Base-by-base conservation (phyloP, 2,113 vertebrate species). In the Sinocyclocheilus maitianheensis region DNA sequence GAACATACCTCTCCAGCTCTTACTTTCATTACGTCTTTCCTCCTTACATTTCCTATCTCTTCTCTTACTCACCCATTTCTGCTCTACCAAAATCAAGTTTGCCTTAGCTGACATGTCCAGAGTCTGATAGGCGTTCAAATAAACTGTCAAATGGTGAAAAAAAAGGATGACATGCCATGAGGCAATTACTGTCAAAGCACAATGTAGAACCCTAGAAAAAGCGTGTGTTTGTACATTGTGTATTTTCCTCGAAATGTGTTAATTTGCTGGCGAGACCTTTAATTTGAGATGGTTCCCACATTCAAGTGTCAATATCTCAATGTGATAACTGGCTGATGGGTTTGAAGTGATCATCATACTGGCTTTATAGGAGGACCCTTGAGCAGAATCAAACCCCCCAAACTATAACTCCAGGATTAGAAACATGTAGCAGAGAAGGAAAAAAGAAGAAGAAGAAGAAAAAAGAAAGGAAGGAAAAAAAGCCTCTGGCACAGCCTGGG, bases 151-250 rank as follows among this genome's bases (percentile, higher is more conserved):
- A 85, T 67, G 11, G 46, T 48, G 74, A 34, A 22, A 46, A 12
- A 65, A 89, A 88, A 77, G 48, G 71, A 80, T 83, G 72, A 85
- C n/a, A 30, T 62, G 43, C 72, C 76, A 79, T 13, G 43, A 20
- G 84, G 86, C 79, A 89, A 87, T 87, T 85, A 89, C 26, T 79
- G 78, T 87, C 88, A 80, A 83, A 75, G 79, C 48, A 89, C 79
- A 82, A 77, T 51, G 18, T 48, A 40, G 40, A 84, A 86, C 37
- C 16, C 26, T n/a, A 3, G 53, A 72, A 72, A 71, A 72, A 9
- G 69, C 1, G 1, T 37, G 67, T 34, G 10, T 48, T 48, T 76
- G 20, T 48, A 51, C 22, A 20, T 20, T 77, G 75, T 53, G 46
- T 53, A 51, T 77, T 77, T 77, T 77, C 14, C 48, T 18, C 0